phyloP scores from a whole-genome alignment of 2,113 vertebrate species.

The Uria aalge region DNA sequence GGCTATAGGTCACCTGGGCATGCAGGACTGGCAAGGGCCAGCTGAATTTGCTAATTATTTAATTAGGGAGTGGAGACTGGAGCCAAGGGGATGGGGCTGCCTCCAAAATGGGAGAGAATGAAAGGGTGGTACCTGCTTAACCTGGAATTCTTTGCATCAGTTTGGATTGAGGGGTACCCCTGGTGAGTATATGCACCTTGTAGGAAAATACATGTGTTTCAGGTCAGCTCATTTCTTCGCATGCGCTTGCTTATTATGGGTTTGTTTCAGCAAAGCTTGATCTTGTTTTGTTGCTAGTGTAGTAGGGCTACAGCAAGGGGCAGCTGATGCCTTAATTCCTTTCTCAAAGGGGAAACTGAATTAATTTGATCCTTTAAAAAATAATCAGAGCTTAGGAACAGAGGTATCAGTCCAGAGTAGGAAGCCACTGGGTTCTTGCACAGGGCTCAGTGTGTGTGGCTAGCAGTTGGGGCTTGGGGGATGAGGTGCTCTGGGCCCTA shows the following conservation, averaged over 20 bases:
- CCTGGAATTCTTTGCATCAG: accelerated
- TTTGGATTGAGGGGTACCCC: not conserved
- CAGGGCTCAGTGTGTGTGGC: not conserved
- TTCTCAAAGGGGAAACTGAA: not conserved
- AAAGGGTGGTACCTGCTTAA: not conserved
- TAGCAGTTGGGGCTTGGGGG: not conserved
- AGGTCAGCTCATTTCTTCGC: not conserved
- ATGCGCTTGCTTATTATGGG: not conserved
- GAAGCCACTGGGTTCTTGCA: not conserved
- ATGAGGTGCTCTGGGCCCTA: not conserved
- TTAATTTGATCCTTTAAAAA: not conserved
- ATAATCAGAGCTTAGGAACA: not conserved
- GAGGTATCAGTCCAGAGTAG: not conserved
- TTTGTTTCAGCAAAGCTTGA: not conserved
- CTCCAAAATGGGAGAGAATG: not conserved
- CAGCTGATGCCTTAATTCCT: not conserved
- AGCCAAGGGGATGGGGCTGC: not conserved
- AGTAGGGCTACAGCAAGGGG: not conserved
- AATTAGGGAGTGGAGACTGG: not conserved
- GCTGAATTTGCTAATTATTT: not conserved
- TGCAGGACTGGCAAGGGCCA: too few species aligned
- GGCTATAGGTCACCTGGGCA: not conserved
- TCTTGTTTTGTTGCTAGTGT: not conserved
- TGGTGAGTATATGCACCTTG: not conserved
- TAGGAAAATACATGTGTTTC: accelerated